Evolutionary conservation across 2,113 vertebrate genomes (phyloP).

Genomic region (Taurulus bubalis): DNA sequence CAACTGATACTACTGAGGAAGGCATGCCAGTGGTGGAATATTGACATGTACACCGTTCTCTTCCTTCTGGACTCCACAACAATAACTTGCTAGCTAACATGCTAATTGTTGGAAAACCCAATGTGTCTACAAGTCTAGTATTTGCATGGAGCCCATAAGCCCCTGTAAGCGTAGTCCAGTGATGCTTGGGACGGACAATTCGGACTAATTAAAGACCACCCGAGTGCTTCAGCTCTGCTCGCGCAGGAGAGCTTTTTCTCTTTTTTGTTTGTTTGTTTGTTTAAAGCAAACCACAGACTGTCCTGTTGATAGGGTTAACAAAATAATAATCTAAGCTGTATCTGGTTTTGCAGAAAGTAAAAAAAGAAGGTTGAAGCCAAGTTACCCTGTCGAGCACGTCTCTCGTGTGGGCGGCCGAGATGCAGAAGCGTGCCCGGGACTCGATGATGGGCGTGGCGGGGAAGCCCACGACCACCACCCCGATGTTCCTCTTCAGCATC

Average conservation of each 20-base stretch:
- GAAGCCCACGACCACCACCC: slow-evolving; percentile 95
- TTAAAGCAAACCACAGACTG: not conserved
- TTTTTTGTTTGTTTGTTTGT: not conserved
- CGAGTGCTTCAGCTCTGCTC: not conserved
- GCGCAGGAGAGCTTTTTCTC: not conserved
- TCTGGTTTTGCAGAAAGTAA: not conserved
- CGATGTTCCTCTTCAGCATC: slow-evolving; percentile 95
- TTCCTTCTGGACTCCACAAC: not conserved
- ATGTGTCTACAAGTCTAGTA: not conserved
- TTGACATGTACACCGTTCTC: not conserved
- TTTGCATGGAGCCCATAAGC: not conserved
- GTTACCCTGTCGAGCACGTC: slow-evolving; percentile 92
- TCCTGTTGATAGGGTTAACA: not conserved
- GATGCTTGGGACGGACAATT: not conserved
- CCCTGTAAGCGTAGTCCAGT: not conserved
- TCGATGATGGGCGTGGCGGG: slow-evolving; percentile 97
- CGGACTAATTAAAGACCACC: not conserved
- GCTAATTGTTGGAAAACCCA: not conserved
- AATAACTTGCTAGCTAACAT: too few relatives aligned
- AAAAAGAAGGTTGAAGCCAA: not conserved
- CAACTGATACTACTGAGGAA: not conserved
- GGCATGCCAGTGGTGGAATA: not conserved
- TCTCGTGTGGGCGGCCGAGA: slow-evolving; percentile 93
- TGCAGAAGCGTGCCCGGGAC: slow-evolving; percentile 94
- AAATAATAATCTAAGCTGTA: not conserved